phyloP scores from a whole-genome alignment of 2,888 invertebrate species.

The Chloroclystis v-ata region DNA sequence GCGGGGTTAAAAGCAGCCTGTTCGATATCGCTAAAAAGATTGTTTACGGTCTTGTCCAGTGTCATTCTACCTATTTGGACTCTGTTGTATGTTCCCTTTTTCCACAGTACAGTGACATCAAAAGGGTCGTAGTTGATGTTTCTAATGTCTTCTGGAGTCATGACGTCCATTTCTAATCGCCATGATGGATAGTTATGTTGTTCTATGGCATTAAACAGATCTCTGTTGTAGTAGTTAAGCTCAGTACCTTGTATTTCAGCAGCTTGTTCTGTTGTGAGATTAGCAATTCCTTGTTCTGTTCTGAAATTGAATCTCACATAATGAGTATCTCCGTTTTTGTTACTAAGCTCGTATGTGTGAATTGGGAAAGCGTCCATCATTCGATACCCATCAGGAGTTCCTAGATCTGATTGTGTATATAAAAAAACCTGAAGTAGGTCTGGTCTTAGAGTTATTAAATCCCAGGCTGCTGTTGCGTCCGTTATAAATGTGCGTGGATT shows the following conservation, averaged over 20 bases:
- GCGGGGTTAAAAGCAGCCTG: neutral
- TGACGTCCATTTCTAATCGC: constrained; percentile 21
- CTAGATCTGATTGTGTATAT: constrained; percentile 89
- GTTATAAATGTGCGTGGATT: constrained; percentile 66
- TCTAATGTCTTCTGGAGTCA: constrained; percentile 80
- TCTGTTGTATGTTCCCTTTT: constrained; percentile 86
- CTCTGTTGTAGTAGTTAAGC: constrained; percentile 90
- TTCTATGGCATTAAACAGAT: constrained; percentile 90
- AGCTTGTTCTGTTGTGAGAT: constrained; percentile 76
- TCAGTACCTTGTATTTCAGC: constrained; percentile 78
- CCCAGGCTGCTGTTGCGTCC: constrained; percentile 58
- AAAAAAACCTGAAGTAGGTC: constrained; percentile 86
- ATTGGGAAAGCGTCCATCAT: constrained; percentile 94
- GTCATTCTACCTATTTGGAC: constrained; percentile 88
- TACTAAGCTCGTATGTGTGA: constrained; percentile 92
- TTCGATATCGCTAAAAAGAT: constrained; percentile 76
- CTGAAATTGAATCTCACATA: constrained; percentile 93
- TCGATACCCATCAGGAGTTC: constrained; percentile 90
- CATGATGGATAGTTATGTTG: constrained; percentile 63
- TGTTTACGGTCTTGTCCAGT: constrained; percentile 71
- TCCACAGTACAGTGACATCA: constrained; percentile 91
- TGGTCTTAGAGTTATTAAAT: constrained; percentile 67
- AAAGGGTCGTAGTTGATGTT: constrained; percentile 88
- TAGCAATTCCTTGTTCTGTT: constrained; percentile 90
- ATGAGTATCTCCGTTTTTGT: constrained; percentile 80